A percentile compares a stretch with the other conserved stretches of the same genome.
phyloP scores from a whole-genome alignment of 2,113 vertebrate species.

The Barnardius zonarius region DNA sequence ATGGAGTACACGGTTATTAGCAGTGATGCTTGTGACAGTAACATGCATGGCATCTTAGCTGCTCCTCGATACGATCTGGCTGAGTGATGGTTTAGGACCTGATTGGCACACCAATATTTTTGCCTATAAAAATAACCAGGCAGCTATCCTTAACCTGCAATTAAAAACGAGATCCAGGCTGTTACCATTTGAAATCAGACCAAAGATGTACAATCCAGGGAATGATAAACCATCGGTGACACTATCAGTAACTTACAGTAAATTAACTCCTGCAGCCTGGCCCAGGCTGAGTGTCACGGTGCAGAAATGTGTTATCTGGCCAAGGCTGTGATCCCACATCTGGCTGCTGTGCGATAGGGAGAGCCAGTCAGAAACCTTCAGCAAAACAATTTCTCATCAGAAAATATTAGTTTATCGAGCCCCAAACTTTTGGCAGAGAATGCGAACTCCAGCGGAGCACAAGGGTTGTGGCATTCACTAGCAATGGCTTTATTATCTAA shows the following conservation, averaged over 20 bases:
- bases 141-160: background rate
- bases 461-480: background rate
- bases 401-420: background rate
- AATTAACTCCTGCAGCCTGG: background rate
- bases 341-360: background rate
- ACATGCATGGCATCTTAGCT: background rate
- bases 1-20: background rate
- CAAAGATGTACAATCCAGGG: background rate
- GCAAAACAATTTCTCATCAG: background rate
- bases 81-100: background rate
- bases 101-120: background rate
- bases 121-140: background rate
- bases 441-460: background rate
- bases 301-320: background rate
- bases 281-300: background rate
- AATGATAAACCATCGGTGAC: background rate
- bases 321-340: background rate
- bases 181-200: background rate
- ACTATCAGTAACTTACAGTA: background rate
- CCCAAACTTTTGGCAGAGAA: background rate
- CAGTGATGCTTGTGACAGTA: background rate
- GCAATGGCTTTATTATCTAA: background rate
- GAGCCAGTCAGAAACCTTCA: background rate
- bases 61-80: background rate
- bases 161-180: background rate